These are phyloP conservation scores for Petromus typicus DNA, from an alignment of 2,113 vertebrate genomes.

Conservation along the genomic window DNA sequence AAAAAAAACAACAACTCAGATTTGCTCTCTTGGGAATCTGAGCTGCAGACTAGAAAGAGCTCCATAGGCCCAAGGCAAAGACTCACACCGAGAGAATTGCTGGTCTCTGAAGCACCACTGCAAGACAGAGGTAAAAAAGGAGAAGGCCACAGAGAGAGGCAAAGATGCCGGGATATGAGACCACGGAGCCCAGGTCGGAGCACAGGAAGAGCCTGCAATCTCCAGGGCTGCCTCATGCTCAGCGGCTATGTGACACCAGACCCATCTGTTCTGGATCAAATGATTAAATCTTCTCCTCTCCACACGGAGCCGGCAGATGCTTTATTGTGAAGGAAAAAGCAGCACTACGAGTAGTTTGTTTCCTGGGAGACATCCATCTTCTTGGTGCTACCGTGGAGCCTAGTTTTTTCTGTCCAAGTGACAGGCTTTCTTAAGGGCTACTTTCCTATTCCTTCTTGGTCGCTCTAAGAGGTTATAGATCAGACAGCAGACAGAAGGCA, in stretches of 20 bases:
- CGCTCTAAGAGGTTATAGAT: background rate
- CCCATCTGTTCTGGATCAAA: background rate
- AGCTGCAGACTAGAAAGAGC: background rate
- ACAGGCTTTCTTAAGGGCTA: background rate
- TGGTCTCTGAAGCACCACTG: background rate
- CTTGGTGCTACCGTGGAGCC: background rate
- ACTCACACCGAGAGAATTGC: background rate
- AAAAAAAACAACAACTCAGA: background rate
- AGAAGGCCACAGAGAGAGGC: background rate
- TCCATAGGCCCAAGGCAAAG: background rate
- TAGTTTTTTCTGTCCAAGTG: background rate
- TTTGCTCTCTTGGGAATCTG: constrained; percentile 10
- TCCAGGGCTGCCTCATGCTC: background rate
- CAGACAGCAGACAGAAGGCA: background rate
- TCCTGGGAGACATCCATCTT: constrained; percentile 22
- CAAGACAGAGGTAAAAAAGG: background rate
- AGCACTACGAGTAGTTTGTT: background rate
- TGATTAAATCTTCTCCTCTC: background rate
- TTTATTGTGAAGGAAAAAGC: background rate
- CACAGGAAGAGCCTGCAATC: background rate
- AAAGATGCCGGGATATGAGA: background rate
- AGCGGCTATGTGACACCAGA: background rate
- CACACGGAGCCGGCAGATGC: background rate
- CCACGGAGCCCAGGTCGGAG: background rate
- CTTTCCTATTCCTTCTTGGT: background rate